phyloP scores from a whole-genome alignment of 2,113 vertebrate species.

The Strix uralensis region DNA sequence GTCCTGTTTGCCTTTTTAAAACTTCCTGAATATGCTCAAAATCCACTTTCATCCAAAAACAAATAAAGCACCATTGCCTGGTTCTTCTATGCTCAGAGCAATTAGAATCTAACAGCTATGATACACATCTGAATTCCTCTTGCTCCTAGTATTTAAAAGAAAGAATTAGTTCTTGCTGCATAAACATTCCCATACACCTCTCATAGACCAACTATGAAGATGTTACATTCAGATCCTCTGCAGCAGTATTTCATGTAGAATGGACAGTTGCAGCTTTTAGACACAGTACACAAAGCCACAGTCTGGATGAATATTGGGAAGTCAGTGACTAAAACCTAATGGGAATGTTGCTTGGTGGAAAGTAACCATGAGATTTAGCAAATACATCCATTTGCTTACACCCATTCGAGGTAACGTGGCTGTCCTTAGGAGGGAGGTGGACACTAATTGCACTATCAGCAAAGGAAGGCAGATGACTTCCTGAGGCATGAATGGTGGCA shows the following conservation, averaged over 20 bases:
- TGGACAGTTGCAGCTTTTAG: neutral
- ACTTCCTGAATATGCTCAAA: constrained; percentile 64
- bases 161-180: constrained; percentile 16
- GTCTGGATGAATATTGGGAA: neutral
- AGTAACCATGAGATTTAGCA: neutral
- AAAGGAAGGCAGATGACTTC: neutral
- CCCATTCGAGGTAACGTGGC: accelerated
- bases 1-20: constrained; percentile 61
- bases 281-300: neutral
- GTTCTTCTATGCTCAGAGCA: constrained; percentile 49
- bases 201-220: neutral
- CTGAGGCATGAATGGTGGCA: neutral
- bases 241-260: neutral
- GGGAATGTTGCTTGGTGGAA: neutral
- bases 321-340: neutral
- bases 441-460: neutral
- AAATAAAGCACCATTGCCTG: constrained; percentile 49
- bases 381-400: neutral
- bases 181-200: neutral
- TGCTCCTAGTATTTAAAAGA: constrained; percentile 6
- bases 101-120: constrained; percentile 55
- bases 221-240: neutral
- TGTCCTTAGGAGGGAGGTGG: neutral
- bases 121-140: constrained; percentile 22
- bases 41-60: constrained; percentile 56